Conservation (phyloP, 2,888 invertebrate genomes). For the Hecatera dysodea region DNA sequence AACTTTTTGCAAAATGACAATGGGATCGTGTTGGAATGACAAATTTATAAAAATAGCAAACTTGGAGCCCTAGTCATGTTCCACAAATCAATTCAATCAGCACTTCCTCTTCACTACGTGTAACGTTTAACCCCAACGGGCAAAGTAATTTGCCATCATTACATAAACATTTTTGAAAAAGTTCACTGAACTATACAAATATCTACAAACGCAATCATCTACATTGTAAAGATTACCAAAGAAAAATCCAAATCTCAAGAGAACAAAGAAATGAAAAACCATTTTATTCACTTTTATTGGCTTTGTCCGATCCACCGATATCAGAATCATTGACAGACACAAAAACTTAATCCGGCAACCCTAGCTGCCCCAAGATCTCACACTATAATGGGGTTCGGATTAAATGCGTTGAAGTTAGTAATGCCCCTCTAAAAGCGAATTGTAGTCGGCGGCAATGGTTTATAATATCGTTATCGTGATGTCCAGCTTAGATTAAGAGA, state of each 20-base stretch:
- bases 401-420: constrained; percentile 85
- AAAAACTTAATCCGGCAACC: constrained; percentile 63
- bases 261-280: constrained; percentile 54
- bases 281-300: constrained; percentile 67
- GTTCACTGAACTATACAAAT: not conserved
- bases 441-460: constrained; percentile 85
- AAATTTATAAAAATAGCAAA: too few relatives aligned
- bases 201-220: constrained; percentile 8
- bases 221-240: constrained; percentile 6
- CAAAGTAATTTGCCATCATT: not conserved
- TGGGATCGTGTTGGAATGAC: too few relatives aligned
- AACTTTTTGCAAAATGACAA: too few relatives aligned
- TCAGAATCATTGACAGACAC: constrained; percentile 68
- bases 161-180: not conserved
- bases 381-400: constrained; percentile 83
- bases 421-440: constrained; percentile 88
- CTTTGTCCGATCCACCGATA: constrained; percentile 68
- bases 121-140: too few relatives aligned
- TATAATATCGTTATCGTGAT: constrained; percentile 86
- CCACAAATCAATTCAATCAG: too few relatives aligned
- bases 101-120: too few relatives aligned
- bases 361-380: constrained; percentile 71
- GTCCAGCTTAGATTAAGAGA: constrained; percentile 86
- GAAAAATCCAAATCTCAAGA: constrained; percentile 32
- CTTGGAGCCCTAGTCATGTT: too few relatives aligned